Percentiles rank a stretch among this genome's conserved stretches.
Evolutionary conservation across 2,888 invertebrate species (phyloP).

Genomic region (Drosophila anomalipes): DNA sequence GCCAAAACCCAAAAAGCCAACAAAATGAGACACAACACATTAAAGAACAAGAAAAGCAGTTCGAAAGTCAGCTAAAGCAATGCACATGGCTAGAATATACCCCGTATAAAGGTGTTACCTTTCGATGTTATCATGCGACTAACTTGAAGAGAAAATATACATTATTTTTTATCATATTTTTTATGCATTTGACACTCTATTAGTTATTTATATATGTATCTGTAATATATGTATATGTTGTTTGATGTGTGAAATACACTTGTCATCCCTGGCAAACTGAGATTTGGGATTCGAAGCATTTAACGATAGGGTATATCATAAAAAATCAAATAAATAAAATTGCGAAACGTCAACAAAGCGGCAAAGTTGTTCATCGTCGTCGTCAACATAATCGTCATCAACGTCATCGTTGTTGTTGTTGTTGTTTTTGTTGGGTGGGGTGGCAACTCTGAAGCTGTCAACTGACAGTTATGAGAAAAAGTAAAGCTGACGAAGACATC

Average conservation of each 20-base stretch:
- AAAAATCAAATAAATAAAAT: slow-evolving; percentile 32
- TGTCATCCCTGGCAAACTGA: not conserved
- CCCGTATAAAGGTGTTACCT: not conserved
- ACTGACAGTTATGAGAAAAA: slow-evolving; percentile 79
- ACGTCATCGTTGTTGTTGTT: not conserved
- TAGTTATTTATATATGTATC: not conserved
- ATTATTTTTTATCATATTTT: not conserved
- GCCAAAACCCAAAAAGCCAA: slow-evolving; percentile 60
- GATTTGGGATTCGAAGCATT: not conserved
- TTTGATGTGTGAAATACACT: not conserved
- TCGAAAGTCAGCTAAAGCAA: not conserved
- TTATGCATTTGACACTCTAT: not conserved
- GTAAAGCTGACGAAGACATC: slow-evolving; percentile 80
- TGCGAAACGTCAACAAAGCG: slow-evolving; percentile 57
- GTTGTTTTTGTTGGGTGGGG: slow-evolving; percentile 13
- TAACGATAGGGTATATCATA: slow-evolving; percentile 23
- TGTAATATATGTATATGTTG: not conserved
- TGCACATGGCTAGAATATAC: not conserved
- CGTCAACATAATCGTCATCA: slow-evolving; percentile 8
- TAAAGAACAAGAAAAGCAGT: slow-evolving; percentile 2
- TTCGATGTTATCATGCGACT: not conserved
- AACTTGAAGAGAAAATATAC: not conserved
- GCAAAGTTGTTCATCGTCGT: slow-evolving; percentile 55
- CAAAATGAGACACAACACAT: slow-evolving; percentile 35
- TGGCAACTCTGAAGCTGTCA: slow-evolving; percentile 72